Evolutionary conservation across 2,113 vertebrate species (phyloP).

Genomic region (Campylomormyrus tamandua): DNA sequence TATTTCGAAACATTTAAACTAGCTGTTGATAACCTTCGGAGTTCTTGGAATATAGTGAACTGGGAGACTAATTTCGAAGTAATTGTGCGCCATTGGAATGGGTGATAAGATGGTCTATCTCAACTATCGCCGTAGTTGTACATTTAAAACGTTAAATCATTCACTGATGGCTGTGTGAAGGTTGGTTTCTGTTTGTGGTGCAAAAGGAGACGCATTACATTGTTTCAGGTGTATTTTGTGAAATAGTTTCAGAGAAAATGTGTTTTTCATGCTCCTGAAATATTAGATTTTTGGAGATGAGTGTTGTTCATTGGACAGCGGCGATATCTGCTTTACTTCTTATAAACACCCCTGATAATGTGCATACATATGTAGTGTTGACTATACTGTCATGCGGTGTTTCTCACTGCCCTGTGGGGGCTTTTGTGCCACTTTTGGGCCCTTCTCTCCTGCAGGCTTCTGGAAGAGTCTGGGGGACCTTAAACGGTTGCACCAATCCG

Average conservation of each 20-base stretch:
- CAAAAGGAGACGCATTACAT: not conserved
- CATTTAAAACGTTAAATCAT: not conserved
- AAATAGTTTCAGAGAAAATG: not conserved
- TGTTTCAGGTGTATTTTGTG: not conserved
- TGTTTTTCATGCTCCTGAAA: not conserved
- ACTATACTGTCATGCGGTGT: not conserved
- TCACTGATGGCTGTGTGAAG: not conserved
- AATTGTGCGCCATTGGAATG: not conserved
- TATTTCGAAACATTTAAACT: not conserved
- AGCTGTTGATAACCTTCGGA: not conserved
- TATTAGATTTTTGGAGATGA: not conserved
- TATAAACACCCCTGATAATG: not conserved
- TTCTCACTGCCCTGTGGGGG: not conserved
- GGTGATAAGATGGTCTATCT: not conserved
- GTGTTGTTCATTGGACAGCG: not conserved
- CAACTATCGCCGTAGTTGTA: not conserved
- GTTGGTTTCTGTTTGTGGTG: not conserved
- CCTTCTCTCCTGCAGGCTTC: constrained; percentile 62
- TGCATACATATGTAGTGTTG: not conserved
- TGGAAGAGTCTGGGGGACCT: constrained; percentile 81
- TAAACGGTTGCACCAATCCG: constrained; percentile 68
- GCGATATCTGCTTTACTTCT: not conserved
- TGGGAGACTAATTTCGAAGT: not conserved
- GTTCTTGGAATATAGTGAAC: not conserved
- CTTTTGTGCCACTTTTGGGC: not conserved